Conservation (phyloP, 2,113 vertebrate species). For the Pseudorectes ferrugineus region DNA sequence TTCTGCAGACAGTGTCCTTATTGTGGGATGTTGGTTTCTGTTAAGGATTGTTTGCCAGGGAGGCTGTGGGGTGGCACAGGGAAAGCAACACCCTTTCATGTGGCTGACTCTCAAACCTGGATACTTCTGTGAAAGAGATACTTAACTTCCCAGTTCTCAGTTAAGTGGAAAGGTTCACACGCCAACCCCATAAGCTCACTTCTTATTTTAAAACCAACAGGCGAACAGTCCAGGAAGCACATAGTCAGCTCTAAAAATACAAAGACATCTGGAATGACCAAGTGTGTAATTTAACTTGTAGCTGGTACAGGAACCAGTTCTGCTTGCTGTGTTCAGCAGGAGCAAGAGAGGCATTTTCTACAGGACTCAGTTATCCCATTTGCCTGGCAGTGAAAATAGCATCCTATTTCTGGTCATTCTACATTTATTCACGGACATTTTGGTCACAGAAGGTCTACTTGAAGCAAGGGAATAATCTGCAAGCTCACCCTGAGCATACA, state of each 20-base stretch:
- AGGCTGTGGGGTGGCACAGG: not conserved
- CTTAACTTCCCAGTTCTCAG: not conserved
- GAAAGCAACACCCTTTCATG: not conserved
- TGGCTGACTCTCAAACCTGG: not conserved
- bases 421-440: not conserved
- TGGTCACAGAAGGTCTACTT: not conserved
- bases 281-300: conserved; percentile 24
- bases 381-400: not conserved
- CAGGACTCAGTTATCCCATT: not conserved
- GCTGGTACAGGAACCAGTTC: not conserved
- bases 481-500: not conserved
- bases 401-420: not conserved
- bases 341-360: not conserved
- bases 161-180: not conserved
- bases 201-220: conserved; percentile 28
- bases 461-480: not conserved
- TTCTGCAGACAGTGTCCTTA: not conserved
- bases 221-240: not conserved
- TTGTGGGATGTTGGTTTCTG: not conserved
- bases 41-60: not conserved
- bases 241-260: conserved; percentile 23
- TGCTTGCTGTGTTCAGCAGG: not conserved
- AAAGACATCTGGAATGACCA: not conserved
- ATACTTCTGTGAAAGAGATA: not conserved
- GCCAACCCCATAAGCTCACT: not conserved